Evolutionary conservation across 2,888 invertebrate species (phyloP).

Genomic region (Tetranychus truncatus): DNA sequence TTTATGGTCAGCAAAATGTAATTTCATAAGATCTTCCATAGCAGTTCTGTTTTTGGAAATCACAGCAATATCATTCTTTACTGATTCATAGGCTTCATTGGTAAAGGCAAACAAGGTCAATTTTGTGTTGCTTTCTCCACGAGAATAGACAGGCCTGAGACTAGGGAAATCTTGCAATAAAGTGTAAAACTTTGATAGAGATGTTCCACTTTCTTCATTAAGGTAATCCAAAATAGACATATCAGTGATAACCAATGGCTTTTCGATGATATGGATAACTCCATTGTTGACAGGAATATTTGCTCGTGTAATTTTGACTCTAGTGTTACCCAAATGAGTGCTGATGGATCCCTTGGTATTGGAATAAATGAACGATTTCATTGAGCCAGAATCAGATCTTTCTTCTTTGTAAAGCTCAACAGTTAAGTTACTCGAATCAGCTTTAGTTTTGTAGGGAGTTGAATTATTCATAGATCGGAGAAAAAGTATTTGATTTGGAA

Average conservation of each 20-base stretch:
- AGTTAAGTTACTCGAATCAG: background rate
- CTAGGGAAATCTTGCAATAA: background rate
- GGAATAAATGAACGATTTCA: background rate
- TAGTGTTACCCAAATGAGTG: constrained; percentile 31
- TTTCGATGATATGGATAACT: constrained; percentile 74
- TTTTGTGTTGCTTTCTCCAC: constrained; percentile 30
- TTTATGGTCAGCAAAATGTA: background rate
- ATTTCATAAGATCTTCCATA: constrained; percentile 1
- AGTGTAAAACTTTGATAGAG: background rate
- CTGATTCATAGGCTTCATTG: constrained; percentile 54
- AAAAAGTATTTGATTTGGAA: constrained; percentile 67
- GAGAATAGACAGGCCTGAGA: background rate
- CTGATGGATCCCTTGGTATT: background rate
- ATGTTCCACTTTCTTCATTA: constrained; percentile 39
- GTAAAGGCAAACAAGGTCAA: constrained; percentile 74
- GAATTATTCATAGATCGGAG: constrained; percentile 42
- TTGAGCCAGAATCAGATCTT: background rate
- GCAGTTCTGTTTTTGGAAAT: background rate
- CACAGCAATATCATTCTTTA: background rate
- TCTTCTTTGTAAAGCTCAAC: background rate
- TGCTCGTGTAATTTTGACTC: constrained; percentile 61
- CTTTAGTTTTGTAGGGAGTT: constrained; percentile 29
- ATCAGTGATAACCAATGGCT: constrained; percentile 76
- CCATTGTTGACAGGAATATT: constrained; percentile 84
- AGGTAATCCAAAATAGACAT: constrained; percentile 66